Base-by-base conservation (phyloP, 2,888 invertebrate genomes). In the Drosophila limbata region DNA sequence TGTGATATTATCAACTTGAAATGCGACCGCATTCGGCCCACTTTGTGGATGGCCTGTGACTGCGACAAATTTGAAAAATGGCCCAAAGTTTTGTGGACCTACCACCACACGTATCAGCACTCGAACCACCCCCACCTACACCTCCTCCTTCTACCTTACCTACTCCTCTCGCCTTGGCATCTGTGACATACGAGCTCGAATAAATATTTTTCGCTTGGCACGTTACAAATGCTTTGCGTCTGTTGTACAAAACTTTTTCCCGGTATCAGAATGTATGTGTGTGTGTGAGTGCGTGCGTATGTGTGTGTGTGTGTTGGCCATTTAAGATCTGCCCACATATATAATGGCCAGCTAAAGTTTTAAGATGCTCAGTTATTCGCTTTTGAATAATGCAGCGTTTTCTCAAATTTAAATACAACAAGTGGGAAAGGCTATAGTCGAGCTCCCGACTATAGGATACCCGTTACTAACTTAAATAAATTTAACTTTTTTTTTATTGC, bases 31-130 rank as follows among this genome's bases (percentile, higher is more conserved):
- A 76, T 52, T 64, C 64, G 65, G 11, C 66, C 56, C 55, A 66
- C 61, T 33, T 11, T 67, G 73, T 50, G 79, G 52, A 48, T 45
- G 63, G 53, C 50, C 80, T 25, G 25, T 6, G 66, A 76, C 76
- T 83, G 85, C 86, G 88, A 89, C 85, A 85, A 89, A 85, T 89
- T 85, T 85, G 85, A 85, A 89, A 89, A 85, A 85, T 85, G 88
- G 88, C 85, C 45, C 68, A 78, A 85, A 85, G 64, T 85, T 85
- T 85, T 85, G 89, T 80, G 79, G 64, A 60, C 71, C 50, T 53
- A 47, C 48, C 10, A 31, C 51, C 33, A 17, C 13, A 42, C 62
- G 33, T 56, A 25, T 25, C 28, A 31, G 47, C 33, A 17, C 13
- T 42, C 62, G 33, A 53, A 25, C 6, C 28, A 8, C 19, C 5